A percentile compares a stretch with the other conserved stretches of the same genome.
phyloP scores from a whole-genome alignment of 2,113 vertebrate species.

The Dipodomys merriami region DNA sequence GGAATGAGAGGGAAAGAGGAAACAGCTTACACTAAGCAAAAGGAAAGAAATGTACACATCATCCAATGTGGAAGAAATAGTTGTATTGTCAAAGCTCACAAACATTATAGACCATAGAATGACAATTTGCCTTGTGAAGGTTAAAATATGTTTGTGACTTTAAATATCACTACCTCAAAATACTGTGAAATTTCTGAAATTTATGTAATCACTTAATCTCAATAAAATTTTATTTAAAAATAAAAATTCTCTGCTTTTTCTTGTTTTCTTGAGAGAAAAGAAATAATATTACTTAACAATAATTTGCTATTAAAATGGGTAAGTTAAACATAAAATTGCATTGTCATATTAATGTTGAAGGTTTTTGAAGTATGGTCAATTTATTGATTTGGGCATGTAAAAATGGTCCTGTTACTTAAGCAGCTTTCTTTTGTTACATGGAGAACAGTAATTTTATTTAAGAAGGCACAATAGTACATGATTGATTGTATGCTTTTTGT shows the following conservation, averaged over 20 bases:
- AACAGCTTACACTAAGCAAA: no score
- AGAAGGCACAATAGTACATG: slow-evolving; percentile 83
- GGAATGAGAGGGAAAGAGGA: no score
- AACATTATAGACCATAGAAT: no score
- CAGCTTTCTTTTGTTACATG: slow-evolving; percentile 83
- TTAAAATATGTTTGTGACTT: no score
- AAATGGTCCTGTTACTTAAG: slow-evolving; percentile 76
- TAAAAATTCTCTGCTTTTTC: not conserved
- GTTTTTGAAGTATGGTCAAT: slow-evolving; percentile 78
- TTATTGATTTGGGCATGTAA: slow-evolving; percentile 82
- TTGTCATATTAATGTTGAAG: slow-evolving; percentile 80
- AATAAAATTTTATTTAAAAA: no score
- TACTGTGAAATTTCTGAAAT: no score
- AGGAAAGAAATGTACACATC: no score
- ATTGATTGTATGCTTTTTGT: slow-evolving; percentile 86
- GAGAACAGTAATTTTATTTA: slow-evolving; percentile 83
- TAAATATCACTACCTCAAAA: no score
- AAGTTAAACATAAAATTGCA: slow-evolving; percentile 77
- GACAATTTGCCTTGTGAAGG: no score
- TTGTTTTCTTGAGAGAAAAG: slow-evolving; percentile 66
- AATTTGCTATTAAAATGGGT: slow-evolving; percentile 78
- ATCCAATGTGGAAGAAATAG: no score
- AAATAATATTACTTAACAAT: slow-evolving; percentile 35
- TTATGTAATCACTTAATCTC: no score
- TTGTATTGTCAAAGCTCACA: no score